Conservation (phyloP, 1,140 invertebrate genomes). For the Ips nitidus region DNA sequence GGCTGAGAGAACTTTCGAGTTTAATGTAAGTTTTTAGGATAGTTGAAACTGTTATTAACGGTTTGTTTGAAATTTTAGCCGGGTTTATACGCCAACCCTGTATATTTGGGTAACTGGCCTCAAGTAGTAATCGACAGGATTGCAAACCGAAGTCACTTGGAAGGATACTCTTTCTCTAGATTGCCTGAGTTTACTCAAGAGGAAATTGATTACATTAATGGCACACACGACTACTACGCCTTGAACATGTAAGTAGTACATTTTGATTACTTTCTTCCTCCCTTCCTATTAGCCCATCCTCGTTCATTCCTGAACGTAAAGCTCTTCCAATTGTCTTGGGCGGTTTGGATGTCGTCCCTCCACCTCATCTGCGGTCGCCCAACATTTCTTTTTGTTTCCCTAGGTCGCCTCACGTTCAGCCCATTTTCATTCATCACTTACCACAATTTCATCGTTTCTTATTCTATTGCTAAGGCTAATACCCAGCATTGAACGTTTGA, state of each 20-base stretch:
- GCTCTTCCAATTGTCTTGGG: too few species aligned
- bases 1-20: slow-evolving; percentile 27
- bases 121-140: slow-evolving; percentile 13
- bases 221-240: slow-evolving; percentile 19
- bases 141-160: slow-evolving; percentile 12
- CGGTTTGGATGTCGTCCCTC: too few species aligned
- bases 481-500: too few species aligned
- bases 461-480: too few species aligned
- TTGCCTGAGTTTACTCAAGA: slow-evolving; percentile 20
- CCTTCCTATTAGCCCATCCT: too few species aligned
- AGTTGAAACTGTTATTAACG: background rate
- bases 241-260: slow-evolving; percentile 9
- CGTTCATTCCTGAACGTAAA: too few species aligned
- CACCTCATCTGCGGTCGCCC: too few species aligned
- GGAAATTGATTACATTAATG: slow-evolving; percentile 31
- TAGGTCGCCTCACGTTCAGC: too few species aligned
- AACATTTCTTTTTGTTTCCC: too few species aligned
- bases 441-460: too few species aligned
- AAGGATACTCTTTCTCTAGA: slow-evolving; percentile 13
- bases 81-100: slow-evolving; percentile 55
- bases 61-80: slow-evolving; percentile 48
- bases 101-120: slow-evolving; percentile 13
- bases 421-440: too few species aligned
- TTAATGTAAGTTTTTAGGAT: slow-evolving; percentile 44
- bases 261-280: too few species aligned